Base-by-base conservation (phyloP, 2,113 vertebrate species). In the Salvelinus sp. region DNA sequence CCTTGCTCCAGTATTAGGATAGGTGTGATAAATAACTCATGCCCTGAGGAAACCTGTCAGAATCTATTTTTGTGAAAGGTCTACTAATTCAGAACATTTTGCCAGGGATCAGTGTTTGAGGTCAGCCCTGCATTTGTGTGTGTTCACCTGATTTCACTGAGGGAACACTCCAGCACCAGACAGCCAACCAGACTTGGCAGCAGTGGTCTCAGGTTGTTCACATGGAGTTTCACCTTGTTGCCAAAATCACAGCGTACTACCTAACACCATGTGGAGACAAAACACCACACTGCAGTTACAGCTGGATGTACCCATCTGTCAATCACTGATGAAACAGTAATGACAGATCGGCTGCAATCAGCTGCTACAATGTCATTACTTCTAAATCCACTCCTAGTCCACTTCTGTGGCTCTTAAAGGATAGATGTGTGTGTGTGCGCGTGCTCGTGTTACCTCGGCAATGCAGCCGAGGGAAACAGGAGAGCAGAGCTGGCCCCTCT, bases 241-340 rank as follows among this genome's bases (percentile, higher is more conserved):
- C 97, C 97, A 87, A 93, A 92, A 76, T 99, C 97, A 85, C 95
- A 96, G 33, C 94, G 93, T 25, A 93, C 86, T 69, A 98, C 95
- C 97, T 99, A 80, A 71, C 70, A 74, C 38, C 22, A 82, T 12
- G 70, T 12, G 27, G 18, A 76, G 38, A 78, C 2, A 63, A 20
- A 79, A 33, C 30, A 47, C 3, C 16, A n/a, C 44, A 27, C 28
- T 48, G 62, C 22, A 30, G 64, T 54, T 54, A 18, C 3, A 14
- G 50, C 50, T 1, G 18, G 44, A 2, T 22, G 48, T 44, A 20
- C 3, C 67, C 4, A 20, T 2, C 13, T 22, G 18, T 54, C 50
- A 5, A 4, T 16, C 14, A 18, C 50, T 14, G 50, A 54, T 12
- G 38, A 3, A 54, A 44, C 38, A 44, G 38, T 44, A 12, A 44